Evolutionary conservation across 2,888 invertebrate species (phyloP), one percentile per base, ranked within the genome.

Genomic region (Lypha dubia): DNA sequence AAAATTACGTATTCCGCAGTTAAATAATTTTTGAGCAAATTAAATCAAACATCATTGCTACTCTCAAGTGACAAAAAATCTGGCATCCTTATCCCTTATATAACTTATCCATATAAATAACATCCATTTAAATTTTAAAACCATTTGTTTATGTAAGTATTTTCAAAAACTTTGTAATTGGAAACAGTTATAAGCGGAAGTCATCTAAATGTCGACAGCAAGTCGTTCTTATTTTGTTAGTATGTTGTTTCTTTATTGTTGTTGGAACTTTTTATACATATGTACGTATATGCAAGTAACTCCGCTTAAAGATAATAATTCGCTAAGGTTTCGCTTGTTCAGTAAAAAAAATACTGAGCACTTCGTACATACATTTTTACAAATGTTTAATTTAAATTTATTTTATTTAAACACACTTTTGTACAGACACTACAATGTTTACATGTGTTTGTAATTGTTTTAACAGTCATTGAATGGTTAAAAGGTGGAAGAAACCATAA

Each of bases 121-220:
- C 20, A 53, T 53, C 24, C 22, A 32, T 15, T 8, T 28, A 49
- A n/a, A n/a, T n/a, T n/a, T n/a, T n/a, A 32, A 9, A 9, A 5
- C 4, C 0, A 0, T 15, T 13, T 20, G 20, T 17, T 38, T 65
- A 28, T 65, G 62, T 44, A 24, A 28, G 35, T 44, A 28, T 8
- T 15, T 70, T 20, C 49, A 65, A 2, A 65, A 65, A 58, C 71
- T 73, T 84, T 73, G 56, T 63, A 84, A 80, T 77, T 80, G 76
- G 58, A 77, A 84, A 80, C 76, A 80, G 58, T 44, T 49, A 49
- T 38, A 77, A 77, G 77, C 81, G 84, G 84, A 84, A 84, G 84
- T 84, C 84, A 63, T 84, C 84, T 84, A 81, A 84, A 84, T 84
- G 84, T 77, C 84, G 81, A 81, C 76, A 80, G 73, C 62, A 81